Base-by-base conservation (phyloP, 1,140 invertebrate species). In the Conopomorpha cramerella region DNA sequence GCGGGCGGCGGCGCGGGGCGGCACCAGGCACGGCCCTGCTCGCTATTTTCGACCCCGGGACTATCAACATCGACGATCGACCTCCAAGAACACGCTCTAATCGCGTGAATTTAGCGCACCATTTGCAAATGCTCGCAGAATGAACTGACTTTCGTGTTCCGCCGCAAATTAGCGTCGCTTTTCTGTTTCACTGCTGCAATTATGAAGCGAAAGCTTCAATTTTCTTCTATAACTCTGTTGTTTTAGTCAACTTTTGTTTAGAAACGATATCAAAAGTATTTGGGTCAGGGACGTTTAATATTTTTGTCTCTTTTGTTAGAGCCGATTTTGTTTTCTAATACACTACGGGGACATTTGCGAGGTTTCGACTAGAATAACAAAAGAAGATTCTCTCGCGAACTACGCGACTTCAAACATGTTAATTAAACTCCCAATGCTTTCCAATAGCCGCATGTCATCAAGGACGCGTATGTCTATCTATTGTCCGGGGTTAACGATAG, bases 31-130 rank as follows among this genome's bases (percentile, higher is more conserved):
- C 67, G 59, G 57, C 52, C 47, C 60, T 55, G 53, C 49, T 10
- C 26, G 34, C 63, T 70, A 65, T 68, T 70, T 70, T 57, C 68
- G 66, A 71, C 66, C 61, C 65, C 55, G 55, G 56, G 49, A 53
- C 56, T 56, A 67, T 71, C 71, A 64, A 58, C 60, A 41, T 35
- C 54, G 58, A 61, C 59, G 57, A 70, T 72, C 65, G 65, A 52
- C 65, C 65, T 66, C 62, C 45, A 51, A 58, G 48, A 56, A 62
- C 46, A 58, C 53, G 55, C 51, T 66, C 60, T 67, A 67, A 66
- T 61, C 49, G 58, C 55, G 52, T 59, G 53, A 58, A 58, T 55
- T 42, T 52, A 48, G 45, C 54, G 40, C 49, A 51, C 42, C 36
- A 43, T 59, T 64, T 58, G 60, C 54, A 55, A 59, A 63, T 55